Evolutionary conservation across 2,797 vertebrate species (phyloP), one percentile per base, ranked within the genome.

Genomic region (Gadopsis marmoratus): DNA sequence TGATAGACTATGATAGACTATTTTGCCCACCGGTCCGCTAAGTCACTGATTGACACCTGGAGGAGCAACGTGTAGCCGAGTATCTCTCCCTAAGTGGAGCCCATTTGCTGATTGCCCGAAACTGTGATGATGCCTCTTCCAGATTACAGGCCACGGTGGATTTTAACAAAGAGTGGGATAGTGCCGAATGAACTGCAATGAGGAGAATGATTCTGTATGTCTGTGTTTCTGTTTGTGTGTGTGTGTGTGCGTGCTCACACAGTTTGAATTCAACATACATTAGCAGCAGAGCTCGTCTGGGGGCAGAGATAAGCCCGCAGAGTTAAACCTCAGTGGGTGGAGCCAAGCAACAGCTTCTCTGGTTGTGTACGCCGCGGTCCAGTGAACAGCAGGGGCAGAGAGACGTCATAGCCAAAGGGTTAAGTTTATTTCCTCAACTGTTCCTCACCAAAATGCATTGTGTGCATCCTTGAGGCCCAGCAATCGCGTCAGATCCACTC

Each of bases 291-390:
- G 82, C 71, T 61, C 8, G 63, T 81, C 81, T 84, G 86, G 64
- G 82, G 75, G 64, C 71, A 74, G 73, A 82, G 82, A 89, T 87
- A 86, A 87, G 70, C 78, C 55, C 53, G 0, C n/a, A 0, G 26
- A 83, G 64, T 74, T 79, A 69, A 84, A 81, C 64, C 70, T 82
- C 76, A 10, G 76, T 74, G 62, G 76, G 82, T 0, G 71, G 76
- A 85, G 80, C 74, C 45, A 55, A 48, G 71, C 39, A 55, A 23
- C 43, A 51, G 35, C 41, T 78, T 41, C 48, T 80, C 51, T 14
- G 14, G 33, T 64, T 68, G n/a, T 5, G 29, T 55, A 29, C 3
- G 23, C 2, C 51, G 50, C 51, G 33, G 33, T 51, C 41, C 17
- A 7, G 12, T 35, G 60, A 55, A 39, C 37, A 31, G 39, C 35